Evolutionary conservation across 2,888 invertebrate species (phyloP), one percentile per base, ranked within the genome.

Genomic region (Ametastegia equiseti): DNA sequence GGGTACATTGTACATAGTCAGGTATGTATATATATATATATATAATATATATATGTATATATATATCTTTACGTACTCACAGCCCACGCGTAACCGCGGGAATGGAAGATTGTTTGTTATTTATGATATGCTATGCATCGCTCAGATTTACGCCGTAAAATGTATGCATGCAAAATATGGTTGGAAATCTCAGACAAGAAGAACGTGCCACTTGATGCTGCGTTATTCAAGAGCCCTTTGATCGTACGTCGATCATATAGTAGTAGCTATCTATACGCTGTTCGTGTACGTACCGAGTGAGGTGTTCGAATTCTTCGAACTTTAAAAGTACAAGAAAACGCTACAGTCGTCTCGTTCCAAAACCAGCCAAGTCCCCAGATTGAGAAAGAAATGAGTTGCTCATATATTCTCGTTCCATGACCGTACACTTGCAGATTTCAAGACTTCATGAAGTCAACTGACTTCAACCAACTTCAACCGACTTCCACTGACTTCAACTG

Each of bases 61-160:
- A 42, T 42, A 42, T 9, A 9, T 42, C 5, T 9, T 9, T 54
- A 65, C 65, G 39, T 36, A 67, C 65, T 39, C 39, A 67, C 19
- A 67, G 23, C 23, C 65, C 71, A 45, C 71, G 71, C 71, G 71
- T 71, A 71, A 47, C 71, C 47, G n/a, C 71, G n/a, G 47, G 27
- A 45, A 71, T 47, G 23, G 47, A 47, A 71, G 71, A 71, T 45
- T 71, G 71, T 71, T 71, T 71, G 71, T 71, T 71, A 71, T 71
- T 45, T 71, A 71, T 71, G 71, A 71, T 47, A 47, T 71, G 47
- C 45, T 47, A 47, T 71, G 71, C 71, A 71, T 71, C 71, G 47
- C 47, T 45, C 47, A 71, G 45, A 47, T 71, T 71, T 47, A 47
- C 36, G n/a, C 47, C 71, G 30, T 60, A 45, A 30, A 47, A 71